Percentiles rank a stretch among this genome's conserved stretches.
These are phyloP conservation scores for Stenolophus ochropezus DNA, from an alignment of 2,888 invertebrate genomes.

Conservation along the genomic window DNA sequence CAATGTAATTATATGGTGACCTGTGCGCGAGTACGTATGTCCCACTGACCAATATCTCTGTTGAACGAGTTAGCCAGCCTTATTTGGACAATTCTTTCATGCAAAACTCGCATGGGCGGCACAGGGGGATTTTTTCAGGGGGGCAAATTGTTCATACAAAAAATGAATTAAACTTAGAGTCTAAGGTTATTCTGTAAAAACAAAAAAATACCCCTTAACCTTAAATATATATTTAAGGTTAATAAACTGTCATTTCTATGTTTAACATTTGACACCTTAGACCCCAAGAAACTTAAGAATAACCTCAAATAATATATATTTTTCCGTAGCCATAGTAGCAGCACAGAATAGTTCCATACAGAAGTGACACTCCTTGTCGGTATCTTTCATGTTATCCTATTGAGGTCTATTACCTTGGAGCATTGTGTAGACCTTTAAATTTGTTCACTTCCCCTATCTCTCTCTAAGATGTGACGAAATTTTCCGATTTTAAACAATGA, in stretches of 20 bases:
- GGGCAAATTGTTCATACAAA: background rate
- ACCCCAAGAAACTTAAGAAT: background rate
- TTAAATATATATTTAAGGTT: background rate
- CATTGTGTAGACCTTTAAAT: too few relatives aligned
- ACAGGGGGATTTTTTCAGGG: background rate
- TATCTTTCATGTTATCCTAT: too few relatives aligned
- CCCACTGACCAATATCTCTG: conserved; percentile 56
- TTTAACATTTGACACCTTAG: background rate
- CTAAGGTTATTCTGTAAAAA: background rate
- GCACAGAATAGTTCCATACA: too few relatives aligned
- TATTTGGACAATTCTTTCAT: conserved; percentile 54
- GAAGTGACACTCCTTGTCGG: too few relatives aligned
- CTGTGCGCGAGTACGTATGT: conserved; percentile 28
- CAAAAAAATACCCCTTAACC: too few relatives aligned
- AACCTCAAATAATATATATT: too few relatives aligned
- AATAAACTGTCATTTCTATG: background rate
- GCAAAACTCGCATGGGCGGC: conserved; percentile 27
- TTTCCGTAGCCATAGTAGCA: too few relatives aligned
- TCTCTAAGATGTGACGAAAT: too few relatives aligned
- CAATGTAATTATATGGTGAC: conserved; percentile 50
- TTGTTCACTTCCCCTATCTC: too few relatives aligned
- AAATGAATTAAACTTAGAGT: too few relatives aligned
- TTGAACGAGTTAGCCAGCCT: conserved; percentile 44
- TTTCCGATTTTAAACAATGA: too few relatives aligned
- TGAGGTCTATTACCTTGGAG: too few relatives aligned